phyloP scores from a whole-genome alignment of 2,888 invertebrate genomes.

The Cephus rjabovi region DNA sequence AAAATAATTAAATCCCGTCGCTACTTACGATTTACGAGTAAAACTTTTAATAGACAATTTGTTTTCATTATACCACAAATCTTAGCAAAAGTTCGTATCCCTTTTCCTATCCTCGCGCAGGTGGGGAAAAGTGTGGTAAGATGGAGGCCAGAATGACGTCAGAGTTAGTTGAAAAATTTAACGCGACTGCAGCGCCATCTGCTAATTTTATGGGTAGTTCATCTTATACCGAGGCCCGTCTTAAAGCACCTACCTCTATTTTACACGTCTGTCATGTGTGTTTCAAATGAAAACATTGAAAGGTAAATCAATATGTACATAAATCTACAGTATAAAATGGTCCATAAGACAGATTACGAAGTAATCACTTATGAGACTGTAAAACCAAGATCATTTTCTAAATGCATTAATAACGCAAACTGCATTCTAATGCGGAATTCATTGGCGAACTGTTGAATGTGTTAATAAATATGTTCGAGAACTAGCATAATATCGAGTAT shows the following conservation, averaged over 20 bases:
- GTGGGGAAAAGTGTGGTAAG: too few relatives aligned
- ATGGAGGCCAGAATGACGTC: too few relatives aligned
- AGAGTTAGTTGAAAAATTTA: neutral
- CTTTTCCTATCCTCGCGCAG: too few relatives aligned
- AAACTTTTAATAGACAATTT: neutral
- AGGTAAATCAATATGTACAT: too few relatives aligned
- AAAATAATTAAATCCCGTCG: neutral
- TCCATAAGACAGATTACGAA: neutral
- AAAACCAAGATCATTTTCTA: neutral
- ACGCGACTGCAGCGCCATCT: too few relatives aligned
- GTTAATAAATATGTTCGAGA: neutral
- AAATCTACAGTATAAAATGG: too few relatives aligned
- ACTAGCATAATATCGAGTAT: neutral
- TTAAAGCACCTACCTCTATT: too few relatives aligned
- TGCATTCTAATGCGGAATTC: neutral
- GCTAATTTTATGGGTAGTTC: too few relatives aligned
- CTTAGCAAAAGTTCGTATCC: too few relatives aligned
- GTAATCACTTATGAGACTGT: neutral
- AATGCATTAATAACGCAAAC: neutral
- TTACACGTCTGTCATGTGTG: too few relatives aligned
- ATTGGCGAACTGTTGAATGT: neutral
- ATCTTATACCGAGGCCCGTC: too few relatives aligned
- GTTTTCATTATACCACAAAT: neutral
- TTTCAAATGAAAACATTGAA: too few relatives aligned
- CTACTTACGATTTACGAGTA: neutral